Evolutionary conservation across 1,140 invertebrate species (phyloP).

Genomic region (Penaeus japonicus): DNA sequence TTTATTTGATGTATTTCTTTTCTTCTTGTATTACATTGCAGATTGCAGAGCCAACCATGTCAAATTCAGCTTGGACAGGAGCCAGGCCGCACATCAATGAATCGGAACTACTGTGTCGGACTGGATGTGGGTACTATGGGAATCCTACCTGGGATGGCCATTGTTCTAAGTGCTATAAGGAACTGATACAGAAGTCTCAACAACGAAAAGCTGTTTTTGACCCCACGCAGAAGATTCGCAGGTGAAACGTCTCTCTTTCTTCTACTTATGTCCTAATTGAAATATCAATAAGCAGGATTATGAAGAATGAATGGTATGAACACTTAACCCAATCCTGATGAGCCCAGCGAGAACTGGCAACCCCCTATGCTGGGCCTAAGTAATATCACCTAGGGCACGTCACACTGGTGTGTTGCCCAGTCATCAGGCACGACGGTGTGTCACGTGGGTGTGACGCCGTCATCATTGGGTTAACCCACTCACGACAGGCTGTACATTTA

Average conservation of each 20-base stretch:
- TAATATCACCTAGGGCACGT: no score
- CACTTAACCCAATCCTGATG: no score
- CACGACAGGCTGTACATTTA: no score
- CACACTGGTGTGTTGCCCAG: no score
- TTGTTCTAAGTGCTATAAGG: slow-evolving; percentile 87
- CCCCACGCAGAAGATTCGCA: slow-evolving; percentile 44
- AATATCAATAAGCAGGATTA: no score
- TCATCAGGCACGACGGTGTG: no score
- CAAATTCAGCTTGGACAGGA: slow-evolving; percentile 63
- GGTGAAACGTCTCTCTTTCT: background rate
- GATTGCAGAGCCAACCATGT: background rate
- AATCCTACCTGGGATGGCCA: slow-evolving; percentile 97
- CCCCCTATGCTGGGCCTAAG: no score
- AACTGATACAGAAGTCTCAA: slow-evolving; percentile 61
- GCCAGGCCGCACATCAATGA: slow-evolving; percentile 80
- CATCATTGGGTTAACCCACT: no score
- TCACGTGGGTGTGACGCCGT: no score
- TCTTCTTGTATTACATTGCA: background rate
- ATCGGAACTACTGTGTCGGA: slow-evolving; percentile 90
- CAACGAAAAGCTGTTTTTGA: slow-evolving; percentile 56
- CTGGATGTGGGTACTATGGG: slow-evolving; percentile 95
- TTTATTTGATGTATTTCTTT: background rate
- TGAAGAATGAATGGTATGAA: no score
- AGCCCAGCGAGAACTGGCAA: no score
- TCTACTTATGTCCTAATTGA: background rate